Evolutionary conservation across 2,888 invertebrate species (phyloP).

Genomic region (Zygothrica quintamaculata): DNA sequence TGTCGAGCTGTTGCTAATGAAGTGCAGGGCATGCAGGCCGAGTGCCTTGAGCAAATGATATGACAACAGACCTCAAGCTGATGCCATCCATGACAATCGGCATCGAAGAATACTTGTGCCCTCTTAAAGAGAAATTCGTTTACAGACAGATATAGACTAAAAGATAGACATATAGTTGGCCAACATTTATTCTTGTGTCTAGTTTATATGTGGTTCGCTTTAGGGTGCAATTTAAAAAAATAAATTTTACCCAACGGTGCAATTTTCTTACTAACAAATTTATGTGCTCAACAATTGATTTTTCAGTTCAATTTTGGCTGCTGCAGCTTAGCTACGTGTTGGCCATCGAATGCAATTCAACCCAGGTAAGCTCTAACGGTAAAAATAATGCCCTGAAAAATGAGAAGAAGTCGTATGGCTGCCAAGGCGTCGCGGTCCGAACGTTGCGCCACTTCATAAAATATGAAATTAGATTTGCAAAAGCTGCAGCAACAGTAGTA

Average conservation of each 20-base stretch:
- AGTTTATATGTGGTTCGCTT: conserved; percentile 42
- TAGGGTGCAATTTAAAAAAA: conserved; percentile 65
- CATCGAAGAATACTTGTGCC: conserved; percentile 24
- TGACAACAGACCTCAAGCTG: conserved; percentile 41
- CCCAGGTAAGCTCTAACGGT: conserved; percentile 35
- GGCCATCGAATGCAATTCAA: conserved; percentile 25
- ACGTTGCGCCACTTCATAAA: conserved; percentile 71
- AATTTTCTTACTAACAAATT: conserved; percentile 75
- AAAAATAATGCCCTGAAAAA: conserved; percentile 47
- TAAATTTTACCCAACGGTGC: conserved; percentile 76
- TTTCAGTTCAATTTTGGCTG: conserved; percentile 68
- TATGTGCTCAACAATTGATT: conserved; percentile 78
- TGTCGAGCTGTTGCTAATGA: conserved; percentile 52
- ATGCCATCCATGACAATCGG: conserved; percentile 40
- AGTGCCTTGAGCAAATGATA: conserved; percentile 44
- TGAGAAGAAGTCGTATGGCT: conserved; percentile 35
- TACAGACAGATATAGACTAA: no score
- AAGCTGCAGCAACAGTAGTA: conserved; percentile 37
- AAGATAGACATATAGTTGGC: conserved; percentile 10
- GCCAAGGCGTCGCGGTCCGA: conserved; percentile 35
- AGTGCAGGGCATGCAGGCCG: conserved; percentile 38
- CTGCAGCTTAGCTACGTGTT: conserved; percentile 28
- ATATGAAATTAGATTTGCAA: conserved; percentile 80
- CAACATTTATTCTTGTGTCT: conserved; percentile 38
- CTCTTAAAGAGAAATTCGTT: conserved; percentile 23